phyloP scores from a whole-genome alignment of 2,888 invertebrate species.

The Sminthurides aquaticus region DNA sequence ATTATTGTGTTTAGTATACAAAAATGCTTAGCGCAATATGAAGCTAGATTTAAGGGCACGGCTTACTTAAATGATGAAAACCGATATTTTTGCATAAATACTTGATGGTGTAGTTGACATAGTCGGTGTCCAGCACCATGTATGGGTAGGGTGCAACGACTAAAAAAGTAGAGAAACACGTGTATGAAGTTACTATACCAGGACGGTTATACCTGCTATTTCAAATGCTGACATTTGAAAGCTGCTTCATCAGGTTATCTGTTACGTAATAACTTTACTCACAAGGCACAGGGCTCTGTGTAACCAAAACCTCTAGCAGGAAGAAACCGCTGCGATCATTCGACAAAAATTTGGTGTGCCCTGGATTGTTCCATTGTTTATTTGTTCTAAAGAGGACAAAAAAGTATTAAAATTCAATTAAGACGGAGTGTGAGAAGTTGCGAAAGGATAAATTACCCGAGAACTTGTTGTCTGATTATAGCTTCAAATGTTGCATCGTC shows the following conservation, averaged over 20 bases:
- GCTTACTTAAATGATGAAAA: slow-evolving; percentile 14
- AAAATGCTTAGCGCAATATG: no score
- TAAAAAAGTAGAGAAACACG: no score
- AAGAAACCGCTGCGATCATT: slow-evolving; percentile 7
- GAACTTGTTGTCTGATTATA: slow-evolving; percentile 12
- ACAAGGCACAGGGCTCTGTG: slow-evolving; percentile 18
- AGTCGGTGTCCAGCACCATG: slow-evolving; percentile 16
- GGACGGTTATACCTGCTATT: no score
- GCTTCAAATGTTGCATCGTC: slow-evolving; percentile 14
- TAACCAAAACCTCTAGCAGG: slow-evolving; percentile 10
- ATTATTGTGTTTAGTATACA: no score
- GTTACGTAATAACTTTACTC: no score
- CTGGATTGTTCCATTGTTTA: slow-evolving; percentile 16
- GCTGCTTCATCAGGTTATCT: no score
- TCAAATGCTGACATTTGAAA: no score
- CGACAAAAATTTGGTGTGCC: slow-evolving; percentile 6
- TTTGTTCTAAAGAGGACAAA: background rate
- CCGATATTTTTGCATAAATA: slow-evolving; percentile 17
- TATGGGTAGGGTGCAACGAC: slow-evolving; percentile 16
- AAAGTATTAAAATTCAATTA: no score
- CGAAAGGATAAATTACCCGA: no score
- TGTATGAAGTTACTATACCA: background rate
- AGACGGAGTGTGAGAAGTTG: no score
- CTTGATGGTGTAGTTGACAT: slow-evolving; percentile 15
- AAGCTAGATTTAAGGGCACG: background rate